A percentile compares a stretch with the other conserved stretches of the same genome.
Conservation (phyloP, 2,888 invertebrate genomes). For the Rhabditophanes sp. region DNA sequence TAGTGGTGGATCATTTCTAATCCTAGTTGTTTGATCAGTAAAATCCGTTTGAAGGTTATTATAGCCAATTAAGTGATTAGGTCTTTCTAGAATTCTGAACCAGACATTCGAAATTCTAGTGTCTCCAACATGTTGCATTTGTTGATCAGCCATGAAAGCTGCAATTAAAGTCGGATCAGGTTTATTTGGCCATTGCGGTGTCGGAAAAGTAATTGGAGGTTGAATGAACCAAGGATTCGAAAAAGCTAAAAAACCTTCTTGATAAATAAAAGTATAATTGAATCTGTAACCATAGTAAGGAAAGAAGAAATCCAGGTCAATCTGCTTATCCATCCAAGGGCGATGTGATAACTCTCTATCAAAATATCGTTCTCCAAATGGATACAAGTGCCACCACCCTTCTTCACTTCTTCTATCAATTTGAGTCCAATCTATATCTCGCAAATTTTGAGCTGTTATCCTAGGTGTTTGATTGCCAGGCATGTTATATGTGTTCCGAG, state of each 20-base stretch:
- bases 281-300: conserved; percentile 27
- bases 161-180: conserved; percentile 22
- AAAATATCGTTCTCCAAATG: conserved; percentile 23
- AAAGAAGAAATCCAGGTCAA: conserved; percentile 25
- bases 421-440: conserved; percentile 20
- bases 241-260: conserved; percentile 32
- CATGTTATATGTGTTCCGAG: conserved; percentile 6
- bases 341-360: conserved; percentile 16
- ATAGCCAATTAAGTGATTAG: conserved; percentile 14
- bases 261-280: conserved; percentile 27
- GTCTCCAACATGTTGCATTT: conserved; percentile 33
- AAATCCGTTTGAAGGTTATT: conserved; percentile 16
- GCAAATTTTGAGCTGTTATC: conserved; percentile 18
- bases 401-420: conserved; percentile 20
- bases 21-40: conserved; percentile 6
- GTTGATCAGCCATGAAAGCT: conserved; percentile 24
- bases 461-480: conserved; percentile 15
- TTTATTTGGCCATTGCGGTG: conserved; percentile 22
- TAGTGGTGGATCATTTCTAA: conserved; percentile 7
- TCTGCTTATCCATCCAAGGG: conserved; percentile 29
- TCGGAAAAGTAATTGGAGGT: conserved; percentile 27
- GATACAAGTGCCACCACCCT: conserved; percentile 29
- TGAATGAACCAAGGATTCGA: conserved; percentile 24
- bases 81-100: conserved; percentile 20
- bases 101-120: conserved; percentile 24